phyloP scores from a whole-genome alignment of 1,140 invertebrate species.

The Galendromus occidentalis region DNA sequence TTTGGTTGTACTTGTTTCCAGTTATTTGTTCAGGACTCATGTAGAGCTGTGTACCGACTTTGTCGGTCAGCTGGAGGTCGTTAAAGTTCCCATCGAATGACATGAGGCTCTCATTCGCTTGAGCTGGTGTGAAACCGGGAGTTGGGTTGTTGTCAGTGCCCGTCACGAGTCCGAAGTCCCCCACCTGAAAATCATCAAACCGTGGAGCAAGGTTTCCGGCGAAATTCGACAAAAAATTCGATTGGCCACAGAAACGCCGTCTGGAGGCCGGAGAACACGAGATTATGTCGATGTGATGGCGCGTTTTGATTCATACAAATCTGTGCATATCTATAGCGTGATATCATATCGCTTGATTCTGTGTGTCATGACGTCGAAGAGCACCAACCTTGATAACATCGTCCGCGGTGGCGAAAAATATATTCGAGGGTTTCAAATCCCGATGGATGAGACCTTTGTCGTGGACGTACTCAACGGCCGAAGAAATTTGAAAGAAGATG shows the following conservation, averaged over 20 bases:
- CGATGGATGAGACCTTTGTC: constrained; percentile 71
- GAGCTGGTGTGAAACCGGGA: too few relatives aligned
- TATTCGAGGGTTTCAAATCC: constrained; percentile 47
- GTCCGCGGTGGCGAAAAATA: background rate
- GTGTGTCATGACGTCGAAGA: background rate
- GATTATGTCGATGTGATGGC: background rate
- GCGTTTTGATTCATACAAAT: too few relatives aligned
- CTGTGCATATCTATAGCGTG: too few relatives aligned
- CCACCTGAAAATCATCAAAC: constrained; percentile 94
- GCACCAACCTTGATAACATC: constrained; percentile 5
- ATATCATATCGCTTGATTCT: too few relatives aligned
- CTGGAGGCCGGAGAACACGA: background rate
- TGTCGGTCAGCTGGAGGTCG: constrained; percentile 37
- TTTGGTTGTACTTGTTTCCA: constrained; percentile 60
- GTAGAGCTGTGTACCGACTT: constrained; percentile 73
- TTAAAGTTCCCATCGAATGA: background rate
- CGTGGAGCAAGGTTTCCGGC: constrained; percentile 24
- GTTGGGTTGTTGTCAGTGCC: constrained; percentile 35
- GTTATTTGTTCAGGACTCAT: constrained; percentile 88
- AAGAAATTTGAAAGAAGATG: constrained; percentile 78
- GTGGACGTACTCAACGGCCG: constrained; percentile 88
- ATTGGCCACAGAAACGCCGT: background rate
- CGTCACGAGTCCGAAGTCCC: constrained; percentile 88
- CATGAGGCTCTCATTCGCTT: too few relatives aligned
- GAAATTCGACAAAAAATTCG: background rate